Percentiles rank a stretch among this genome's conserved stretches.
These are phyloP conservation scores for Pseudonaja textilis DNA, from an alignment of 2,113 vertebrate genomes.

Conservation along the genomic window DNA sequence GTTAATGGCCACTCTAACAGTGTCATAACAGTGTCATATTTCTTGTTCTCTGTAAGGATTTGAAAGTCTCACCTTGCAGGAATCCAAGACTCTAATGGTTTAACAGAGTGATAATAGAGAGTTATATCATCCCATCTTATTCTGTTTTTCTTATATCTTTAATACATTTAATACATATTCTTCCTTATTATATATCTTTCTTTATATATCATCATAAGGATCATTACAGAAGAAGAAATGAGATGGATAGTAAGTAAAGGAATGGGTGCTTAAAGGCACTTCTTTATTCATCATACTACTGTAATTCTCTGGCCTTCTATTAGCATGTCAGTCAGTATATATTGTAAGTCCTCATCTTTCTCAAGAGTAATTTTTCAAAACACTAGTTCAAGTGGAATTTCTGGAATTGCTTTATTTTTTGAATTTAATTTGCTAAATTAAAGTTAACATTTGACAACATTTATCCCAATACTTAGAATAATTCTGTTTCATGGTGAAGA, in stretches of 20 bases:
- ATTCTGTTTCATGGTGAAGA: neutral
- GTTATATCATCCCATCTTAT: conserved; percentile 51
- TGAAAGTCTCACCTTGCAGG: conserved; percentile 61
- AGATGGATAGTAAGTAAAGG: conserved; percentile 28
- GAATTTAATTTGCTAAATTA: neutral
- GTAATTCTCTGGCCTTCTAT: conserved; percentile 9
- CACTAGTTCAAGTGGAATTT: neutral
- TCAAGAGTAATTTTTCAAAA: conserved; percentile 40
- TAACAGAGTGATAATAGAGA: conserved; percentile 52
- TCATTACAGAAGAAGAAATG: conserved; percentile 12
- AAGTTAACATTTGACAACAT: neutral
- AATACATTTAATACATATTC: conserved; percentile 26
- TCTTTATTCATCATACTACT: conserved; percentile 7
- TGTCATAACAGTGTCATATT: conserved; percentile 64
- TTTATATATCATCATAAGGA: conserved; percentile 27
- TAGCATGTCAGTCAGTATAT: conserved; percentile 19
- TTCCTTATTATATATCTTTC: conserved; percentile 54
- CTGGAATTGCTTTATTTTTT: neutral
- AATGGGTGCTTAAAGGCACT: neutral
- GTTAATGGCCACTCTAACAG: conserved; percentile 64
- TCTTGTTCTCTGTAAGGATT: conserved; percentile 49
- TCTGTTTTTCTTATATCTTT: conserved; percentile 42
- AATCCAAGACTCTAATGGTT: conserved; percentile 51
- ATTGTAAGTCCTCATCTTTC: conserved; percentile 10
- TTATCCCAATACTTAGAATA: neutral